Conservation (phyloP, 35 echinoderm and acorn worm genomes). For the Heliocidaris erythrogramma region DNA sequence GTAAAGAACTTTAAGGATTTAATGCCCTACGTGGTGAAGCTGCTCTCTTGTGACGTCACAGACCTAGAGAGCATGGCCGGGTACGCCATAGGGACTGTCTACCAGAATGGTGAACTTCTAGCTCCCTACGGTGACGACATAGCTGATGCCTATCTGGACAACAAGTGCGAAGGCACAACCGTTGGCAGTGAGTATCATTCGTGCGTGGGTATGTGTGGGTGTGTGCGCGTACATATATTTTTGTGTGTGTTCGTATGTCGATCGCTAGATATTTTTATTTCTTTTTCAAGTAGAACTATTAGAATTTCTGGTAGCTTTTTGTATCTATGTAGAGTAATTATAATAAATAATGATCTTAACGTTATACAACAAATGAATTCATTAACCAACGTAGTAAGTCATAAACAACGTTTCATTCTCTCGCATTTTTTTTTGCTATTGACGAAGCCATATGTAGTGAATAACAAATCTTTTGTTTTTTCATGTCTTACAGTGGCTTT, state of each 20-base stretch:
- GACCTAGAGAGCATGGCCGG: constrained; percentile 48
- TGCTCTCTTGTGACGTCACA: constrained; percentile 67
- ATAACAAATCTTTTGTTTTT: background rate
- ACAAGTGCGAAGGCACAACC: constrained; percentile 51
- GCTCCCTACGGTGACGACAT: constrained; percentile 80
- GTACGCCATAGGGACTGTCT: constrained; percentile 61
- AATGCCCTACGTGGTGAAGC: constrained; percentile 73
- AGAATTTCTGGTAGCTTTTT: too few species aligned
- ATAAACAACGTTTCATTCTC: too few species aligned
- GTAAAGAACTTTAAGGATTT: constrained; percentile 56
- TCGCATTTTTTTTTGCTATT: too few species aligned
- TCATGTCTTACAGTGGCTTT: constrained; percentile 58
- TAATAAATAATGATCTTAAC: too few species aligned
- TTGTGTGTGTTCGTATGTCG: background rate
- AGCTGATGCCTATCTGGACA: constrained; percentile 72
- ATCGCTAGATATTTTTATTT: background rate
- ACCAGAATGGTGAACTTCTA: constrained; percentile 75
- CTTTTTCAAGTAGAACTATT: background rate
- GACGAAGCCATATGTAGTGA: too few species aligned
- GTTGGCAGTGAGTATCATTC: constrained; percentile 61
- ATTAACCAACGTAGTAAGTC: too few species aligned
- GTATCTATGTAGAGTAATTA: too few species aligned
- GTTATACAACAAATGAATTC: too few species aligned
- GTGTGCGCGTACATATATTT: too few species aligned
- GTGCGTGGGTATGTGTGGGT: background rate